Percentiles rank a stretch among this genome's conserved stretches.
Conservation (phyloP, 2,888 invertebrate genomes). For the Eupithecia subumbrata region DNA sequence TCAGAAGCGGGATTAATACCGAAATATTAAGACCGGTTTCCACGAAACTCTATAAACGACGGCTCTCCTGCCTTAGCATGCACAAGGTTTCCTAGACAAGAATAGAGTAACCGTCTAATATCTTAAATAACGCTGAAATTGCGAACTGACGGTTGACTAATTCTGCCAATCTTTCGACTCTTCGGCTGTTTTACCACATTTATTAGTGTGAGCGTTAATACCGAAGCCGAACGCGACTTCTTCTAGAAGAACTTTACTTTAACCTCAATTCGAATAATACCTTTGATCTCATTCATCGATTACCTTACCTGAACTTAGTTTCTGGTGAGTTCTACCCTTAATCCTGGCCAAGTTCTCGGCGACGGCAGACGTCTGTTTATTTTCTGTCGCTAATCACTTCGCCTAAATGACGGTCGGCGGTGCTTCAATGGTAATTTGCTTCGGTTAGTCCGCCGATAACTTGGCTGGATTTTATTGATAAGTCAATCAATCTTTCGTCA, state of each 20-base stretch:
- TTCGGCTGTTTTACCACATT: background rate
- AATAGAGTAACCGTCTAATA: background rate
- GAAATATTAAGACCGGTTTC: constrained; percentile 19
- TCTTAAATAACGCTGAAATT: too few species aligned
- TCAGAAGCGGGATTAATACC: constrained; percentile 40
- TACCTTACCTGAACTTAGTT: background rate
- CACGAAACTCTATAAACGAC: background rate
- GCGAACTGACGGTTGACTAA: too few species aligned
- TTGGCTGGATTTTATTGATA: constrained; percentile 5
- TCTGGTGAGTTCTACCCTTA: constrained; percentile 2
- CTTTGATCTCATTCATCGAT: background rate
- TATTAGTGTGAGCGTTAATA: background rate
- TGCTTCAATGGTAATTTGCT: constrained; percentile 6
- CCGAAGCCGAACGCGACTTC: background rate
- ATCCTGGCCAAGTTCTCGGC: constrained; percentile 30
- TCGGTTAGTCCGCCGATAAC: background rate
- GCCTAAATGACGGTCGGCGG: constrained; percentile 12
- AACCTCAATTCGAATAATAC: background rate
- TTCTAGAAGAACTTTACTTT: background rate
- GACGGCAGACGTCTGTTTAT: constrained; percentile 25
- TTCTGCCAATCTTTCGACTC: too few species aligned
- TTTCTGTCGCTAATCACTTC: constrained; percentile 22
- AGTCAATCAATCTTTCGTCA: constrained; percentile 4
- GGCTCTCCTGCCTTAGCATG: background rate
- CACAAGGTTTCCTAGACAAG: background rate